Base-by-base conservation (phyloP, 2,113 vertebrate species). In the Erpornis zantholeuca region DNA sequence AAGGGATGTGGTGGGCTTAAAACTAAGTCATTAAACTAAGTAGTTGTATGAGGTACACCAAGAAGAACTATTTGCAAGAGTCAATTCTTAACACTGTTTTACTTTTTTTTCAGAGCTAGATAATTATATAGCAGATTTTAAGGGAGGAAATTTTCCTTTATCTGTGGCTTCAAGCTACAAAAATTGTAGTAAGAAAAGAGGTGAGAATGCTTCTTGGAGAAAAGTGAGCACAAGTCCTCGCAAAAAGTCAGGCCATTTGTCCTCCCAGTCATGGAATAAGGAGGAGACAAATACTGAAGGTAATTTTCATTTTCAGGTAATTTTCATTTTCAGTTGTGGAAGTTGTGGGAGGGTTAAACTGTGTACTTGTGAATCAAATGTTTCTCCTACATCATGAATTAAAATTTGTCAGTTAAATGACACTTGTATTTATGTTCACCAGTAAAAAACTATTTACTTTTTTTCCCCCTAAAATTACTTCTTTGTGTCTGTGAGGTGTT, bases 211-310 rank as follows among this genome's bases (percentile, higher is more conserved):
- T 79, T 98, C 98, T 85, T 98, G 99, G 99, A 99, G 99, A 96
- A 98, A 98, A 96, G 99, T 98, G 96, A 99, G 98, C 97, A 99
- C 99, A 87, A 99, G 98, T 95, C 99, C 99, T 47, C 97, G 98
- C 21, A 99, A 99, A 97, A 99, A 99, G 91, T 97, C 98, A 52
- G 90, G 97, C 86, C 94, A 97, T 18, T 95, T 97, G 72, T 91
- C 97, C 11, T 83, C 98, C 56, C 93, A 97, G 21, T 89, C 93
- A 42, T 99, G 99, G 98, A 98, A 87, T 82, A 98, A 97, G 77
- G 97, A 56, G 53, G 98, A 86, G 92, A 96, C 75, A 85, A 95
- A 89, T 47, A 79, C 65, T 11, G 97, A 96, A 98, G 97, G 98
- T 98, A 96, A 96, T 68, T 91, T 92, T 45, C 45, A 3, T 65